Conservation (phyloP, 2,888 invertebrate genomes). For the Sesia apiformis region DNA sequence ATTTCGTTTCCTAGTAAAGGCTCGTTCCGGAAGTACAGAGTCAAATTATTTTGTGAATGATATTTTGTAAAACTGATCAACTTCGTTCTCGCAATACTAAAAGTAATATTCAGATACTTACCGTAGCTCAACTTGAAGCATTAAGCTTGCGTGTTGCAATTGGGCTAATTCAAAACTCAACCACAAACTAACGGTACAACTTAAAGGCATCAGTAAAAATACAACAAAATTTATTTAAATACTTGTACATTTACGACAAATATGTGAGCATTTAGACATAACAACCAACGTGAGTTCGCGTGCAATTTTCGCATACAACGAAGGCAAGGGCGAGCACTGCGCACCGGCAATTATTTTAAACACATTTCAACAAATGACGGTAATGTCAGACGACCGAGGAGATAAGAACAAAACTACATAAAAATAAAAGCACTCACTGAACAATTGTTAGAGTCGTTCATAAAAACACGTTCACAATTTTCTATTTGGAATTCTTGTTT, state of each 20-base stretch:
- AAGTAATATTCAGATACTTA: too few relatives aligned
- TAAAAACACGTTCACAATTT: too few relatives aligned
- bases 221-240: constrained; percentile 30
- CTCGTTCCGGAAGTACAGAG: too few relatives aligned
- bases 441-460: constrained; percentile 40
- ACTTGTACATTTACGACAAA: constrained; percentile 56
- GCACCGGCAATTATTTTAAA: constrained; percentile 70
- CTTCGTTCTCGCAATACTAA: too few relatives aligned
- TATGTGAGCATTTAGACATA: constrained; percentile 69
- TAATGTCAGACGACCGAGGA: constrained; percentile 57
- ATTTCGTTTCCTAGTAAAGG: too few relatives aligned
- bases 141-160: too few relatives aligned
- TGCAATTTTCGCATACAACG: constrained; percentile 62
- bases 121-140: too few relatives aligned
- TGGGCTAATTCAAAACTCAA: neutral
- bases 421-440: constrained; percentile 41
- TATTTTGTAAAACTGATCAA: too few relatives aligned
- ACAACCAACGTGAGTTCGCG: constrained; percentile 55
- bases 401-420: constrained; percentile 50
- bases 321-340: constrained; percentile 57
- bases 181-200: neutral
- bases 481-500: too few relatives aligned
- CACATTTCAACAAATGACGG: constrained; percentile 72
- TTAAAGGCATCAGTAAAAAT: neutral
- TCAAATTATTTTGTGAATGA: too few relatives aligned